Evolutionary conservation across 2,888 invertebrate genomes (phyloP), one percentile per base, ranked within the genome.

Genomic region (Amitus sp.): DNA sequence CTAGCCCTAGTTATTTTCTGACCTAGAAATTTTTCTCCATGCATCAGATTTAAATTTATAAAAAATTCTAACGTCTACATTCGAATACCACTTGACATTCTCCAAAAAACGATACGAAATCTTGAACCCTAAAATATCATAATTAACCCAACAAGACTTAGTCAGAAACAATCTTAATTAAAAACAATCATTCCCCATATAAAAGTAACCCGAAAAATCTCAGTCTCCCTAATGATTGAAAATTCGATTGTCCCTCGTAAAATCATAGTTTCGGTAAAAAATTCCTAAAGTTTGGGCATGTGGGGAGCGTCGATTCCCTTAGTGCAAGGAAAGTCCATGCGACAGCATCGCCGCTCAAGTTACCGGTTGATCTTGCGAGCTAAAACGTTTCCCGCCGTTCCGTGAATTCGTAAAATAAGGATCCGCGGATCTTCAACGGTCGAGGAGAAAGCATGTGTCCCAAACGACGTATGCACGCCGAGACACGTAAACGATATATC

Each of bases 401-500:
- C 58, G 76, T 76, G 78, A 78, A 78, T 79, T 78, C 77, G 77
- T 76, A 75, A 77, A 79, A 72, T 68, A 70, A 74, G 72, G 74
- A 77, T 76, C 73, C 74, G 69, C 70, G 70, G 57, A 66, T 75
- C 69, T 68, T 66, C 60, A 63, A 61, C 48, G 47, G 63, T 56
- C 43, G 55, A 47, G 53, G 62, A 69, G 74, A 72, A 65, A 73
- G 73, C 76, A 76, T 77, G 76, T 79, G 80, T 79, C 79, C 76
- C 78, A 78, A 80, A 80, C 78, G 79, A 80, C 78, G 78, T 80
- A 79, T 79, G 80, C 79, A 79, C 78, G 77, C 74, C 76, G 78
- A 76, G 79, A 79, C 81, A 82, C 81, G 80, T 81, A 80, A 82
- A 79, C 81, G 81, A 81, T 82, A 81, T 82, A 81, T 82, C 81